Base-by-base conservation (phyloP, 1,140 invertebrate species). In the Tribolium madens region DNA sequence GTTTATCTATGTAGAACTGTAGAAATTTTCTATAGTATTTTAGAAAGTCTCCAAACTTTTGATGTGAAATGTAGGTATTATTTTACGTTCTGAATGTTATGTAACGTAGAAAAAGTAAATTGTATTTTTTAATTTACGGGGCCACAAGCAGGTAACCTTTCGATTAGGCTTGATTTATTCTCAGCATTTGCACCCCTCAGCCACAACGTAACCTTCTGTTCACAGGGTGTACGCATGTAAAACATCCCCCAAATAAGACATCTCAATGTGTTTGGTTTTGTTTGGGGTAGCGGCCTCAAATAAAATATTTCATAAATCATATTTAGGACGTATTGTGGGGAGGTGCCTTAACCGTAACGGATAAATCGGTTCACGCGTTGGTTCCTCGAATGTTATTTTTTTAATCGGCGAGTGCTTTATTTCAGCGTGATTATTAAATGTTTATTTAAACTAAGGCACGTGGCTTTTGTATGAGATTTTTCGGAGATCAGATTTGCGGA, bases 261-360 rank as follows among this genome's bases (percentile, higher is more conserved):
- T 72, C 50, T 52, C 70, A 15, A 50, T 72, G 50, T 72, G 70
- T 72, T 72, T 72, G 70, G 70, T 72, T 48, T 72, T 74, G 52
- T 74, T 57, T 74, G 52, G 72, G 72, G 52, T 57, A 60, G 52
- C 52, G 52, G 48, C 72, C 52, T 74, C 36, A 72, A 72, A 72
- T 72, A 72, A 78, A 78, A 78, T 78, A 78, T 73, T 57, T 60
- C 77, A 78, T 78, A 78, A 78, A 78, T 78, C 77, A 78, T 78
- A 78, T 78, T 78, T 78, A 78, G 75, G 74, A 60, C 18, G 60
- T 47, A 78, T 78, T 78, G 77, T 78, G 68, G 57, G 21, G 13
- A 33, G 64, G 64, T 52, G 42, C 46, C 75, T 53, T 53, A 50
- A 69, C 70, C 70, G 70, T 72, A 72, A 72, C 70, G 70, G 70